Evolutionary conservation across 2,113 vertebrate species (phyloP).

Genomic region (Cathartes aura): DNA sequence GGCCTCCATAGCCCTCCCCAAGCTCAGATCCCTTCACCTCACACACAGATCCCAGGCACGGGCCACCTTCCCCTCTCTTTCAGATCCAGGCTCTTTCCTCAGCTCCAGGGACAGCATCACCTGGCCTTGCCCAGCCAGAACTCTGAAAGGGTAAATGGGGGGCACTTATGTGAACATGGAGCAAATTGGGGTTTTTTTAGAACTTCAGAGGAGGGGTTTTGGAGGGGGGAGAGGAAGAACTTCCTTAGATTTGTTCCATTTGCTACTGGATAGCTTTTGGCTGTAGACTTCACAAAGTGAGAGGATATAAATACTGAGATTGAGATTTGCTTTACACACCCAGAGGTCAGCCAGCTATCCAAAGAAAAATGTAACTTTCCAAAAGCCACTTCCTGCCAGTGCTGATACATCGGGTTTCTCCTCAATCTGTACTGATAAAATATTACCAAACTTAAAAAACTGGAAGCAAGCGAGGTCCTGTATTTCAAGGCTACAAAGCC

Average conservation of each 20-base stretch:
- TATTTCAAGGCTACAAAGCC: background rate
- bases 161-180: background rate
- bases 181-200: background rate
- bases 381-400: background rate
- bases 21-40: background rate
- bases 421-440: background rate
- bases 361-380: background rate
- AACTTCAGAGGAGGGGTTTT: background rate
- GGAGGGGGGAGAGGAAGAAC: background rate
- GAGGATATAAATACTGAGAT: background rate
- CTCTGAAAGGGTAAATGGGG: background rate
- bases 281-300: background rate
- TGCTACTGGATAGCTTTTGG: background rate
- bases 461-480: background rate
- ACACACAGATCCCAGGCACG: rapidly evolving
- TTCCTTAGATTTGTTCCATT: background rate
- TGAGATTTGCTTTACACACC: background rate
- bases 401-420: rapidly evolving
- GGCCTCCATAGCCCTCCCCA: background rate
- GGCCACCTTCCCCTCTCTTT: background rate
- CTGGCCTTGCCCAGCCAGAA: background rate
- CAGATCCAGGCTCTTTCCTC: background rate
- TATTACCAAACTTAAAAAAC: background rate
- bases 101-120: background rate
- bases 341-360: background rate